A percentile compares a stretch with the other conserved stretches of the same genome.
Conservation (phyloP, 2,797 vertebrate genomes). For the Characodon lateralis region DNA sequence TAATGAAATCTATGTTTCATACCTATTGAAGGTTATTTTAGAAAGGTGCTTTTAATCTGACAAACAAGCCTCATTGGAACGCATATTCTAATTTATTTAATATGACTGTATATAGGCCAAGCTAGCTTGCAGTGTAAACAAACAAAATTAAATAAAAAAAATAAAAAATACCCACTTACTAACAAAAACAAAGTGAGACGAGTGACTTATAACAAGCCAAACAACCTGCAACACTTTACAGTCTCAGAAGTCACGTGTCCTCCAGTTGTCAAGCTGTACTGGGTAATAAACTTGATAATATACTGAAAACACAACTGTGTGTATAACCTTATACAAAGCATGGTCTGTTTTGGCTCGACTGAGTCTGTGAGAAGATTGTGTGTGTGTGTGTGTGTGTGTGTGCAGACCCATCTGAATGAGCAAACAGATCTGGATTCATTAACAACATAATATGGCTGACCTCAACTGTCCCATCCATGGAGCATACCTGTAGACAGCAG, state of each 20-base stretch:
- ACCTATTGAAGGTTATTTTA: too few species aligned
- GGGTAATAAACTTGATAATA: constrained; percentile 38
- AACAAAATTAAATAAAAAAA: too few species aligned
- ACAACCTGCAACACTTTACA: neutral
- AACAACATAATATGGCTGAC: constrained; percentile 42
- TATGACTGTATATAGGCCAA: too few species aligned
- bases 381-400: too few species aligned
- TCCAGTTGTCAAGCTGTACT: constrained; percentile 10
- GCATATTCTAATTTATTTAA: too few species aligned
- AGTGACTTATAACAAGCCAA: neutral
- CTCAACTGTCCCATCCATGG: constrained; percentile 26
- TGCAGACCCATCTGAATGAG: constrained; percentile 18
- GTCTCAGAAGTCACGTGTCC: constrained; percentile 5
- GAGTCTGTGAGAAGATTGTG: constrained; percentile 26
- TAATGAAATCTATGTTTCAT: too few species aligned
- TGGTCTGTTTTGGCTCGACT: constrained; percentile 41
- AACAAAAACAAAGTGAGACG: neutral
- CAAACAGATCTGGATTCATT: constrained; percentile 52
- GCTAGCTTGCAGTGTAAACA: too few species aligned
- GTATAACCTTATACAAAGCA: constrained; percentile 32
- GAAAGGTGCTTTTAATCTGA: too few species aligned
- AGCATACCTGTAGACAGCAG: constrained; percentile 25
- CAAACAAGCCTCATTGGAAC: too few species aligned
- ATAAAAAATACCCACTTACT: neutral
- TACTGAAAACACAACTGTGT: constrained; percentile 53